phyloP scores from a whole-genome alignment of 2,888 invertebrate species.

The Drosophila longiperda region DNA sequence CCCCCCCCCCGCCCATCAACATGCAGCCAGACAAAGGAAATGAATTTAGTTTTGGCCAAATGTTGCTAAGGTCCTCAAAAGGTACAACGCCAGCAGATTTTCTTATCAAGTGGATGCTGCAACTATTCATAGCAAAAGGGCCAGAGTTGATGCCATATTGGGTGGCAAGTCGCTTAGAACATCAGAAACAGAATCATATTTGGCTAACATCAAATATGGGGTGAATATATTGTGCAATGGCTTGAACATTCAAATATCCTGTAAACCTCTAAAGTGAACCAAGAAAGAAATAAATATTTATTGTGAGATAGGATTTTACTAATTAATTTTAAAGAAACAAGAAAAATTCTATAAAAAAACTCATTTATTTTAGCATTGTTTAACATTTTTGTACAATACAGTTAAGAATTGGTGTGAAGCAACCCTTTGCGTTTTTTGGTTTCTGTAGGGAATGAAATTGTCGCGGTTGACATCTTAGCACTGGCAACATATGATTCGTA shows the following conservation, averaged over 20 bases:
- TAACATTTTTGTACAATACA: background rate
- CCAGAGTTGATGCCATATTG: constrained; percentile 21
- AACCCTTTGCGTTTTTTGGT: background rate
- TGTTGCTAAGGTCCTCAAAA: constrained; percentile 48
- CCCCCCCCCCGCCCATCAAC: constrained; percentile 21
- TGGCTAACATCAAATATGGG: constrained; percentile 1
- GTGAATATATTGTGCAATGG: background rate
- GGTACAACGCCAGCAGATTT: constrained; percentile 75
- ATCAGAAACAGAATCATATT: constrained; percentile 1
- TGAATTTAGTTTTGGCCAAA: constrained; percentile 46
- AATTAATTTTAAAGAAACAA: background rate
- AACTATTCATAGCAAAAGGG: constrained; percentile 35
- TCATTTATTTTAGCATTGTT: background rate
- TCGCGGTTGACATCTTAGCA: constrained; percentile 38
- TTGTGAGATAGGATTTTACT: background rate
- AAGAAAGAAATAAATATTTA: too few relatives aligned
- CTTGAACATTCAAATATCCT: constrained; percentile 5
- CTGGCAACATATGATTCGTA: constrained; percentile 53
- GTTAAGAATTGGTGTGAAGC: background rate
- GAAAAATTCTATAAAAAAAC: background rate
- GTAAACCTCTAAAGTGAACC: background rate
- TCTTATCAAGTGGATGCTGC: constrained; percentile 40
- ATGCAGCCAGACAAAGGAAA: constrained; percentile 53
- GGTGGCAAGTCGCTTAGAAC: constrained; percentile 13
- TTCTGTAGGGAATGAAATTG: constrained; percentile 25